A percentile compares a stretch with the other conserved stretches of the same genome.
These are phyloP conservation scores for Actinia equina DNA, from an alignment of 64 coral and sea anemone species.

Conservation along the genomic window DNA sequence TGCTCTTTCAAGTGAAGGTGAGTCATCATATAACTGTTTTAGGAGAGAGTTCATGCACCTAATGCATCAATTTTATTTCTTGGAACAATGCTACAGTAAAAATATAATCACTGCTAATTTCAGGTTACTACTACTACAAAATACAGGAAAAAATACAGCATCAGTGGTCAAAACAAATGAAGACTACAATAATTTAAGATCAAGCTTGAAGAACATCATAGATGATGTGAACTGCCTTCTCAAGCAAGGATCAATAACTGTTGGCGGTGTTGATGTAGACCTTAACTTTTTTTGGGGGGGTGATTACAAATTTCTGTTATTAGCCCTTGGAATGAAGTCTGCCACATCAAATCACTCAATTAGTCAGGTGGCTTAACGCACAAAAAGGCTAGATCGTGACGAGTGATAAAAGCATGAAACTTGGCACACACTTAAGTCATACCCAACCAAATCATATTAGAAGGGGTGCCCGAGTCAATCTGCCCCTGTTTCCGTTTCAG, in stretches of 20 bases:
- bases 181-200: constrained; percentile 11
- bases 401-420: no score
- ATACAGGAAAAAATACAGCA: constrained; percentile 19
- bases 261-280: background rate
- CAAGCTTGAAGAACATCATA: background rate
- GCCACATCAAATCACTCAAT: background rate
- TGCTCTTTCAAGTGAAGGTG: constrained; percentile 14
- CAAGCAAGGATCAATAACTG: background rate
- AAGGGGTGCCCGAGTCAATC: no score
- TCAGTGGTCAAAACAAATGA: background rate
- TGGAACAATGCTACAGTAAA: no score
- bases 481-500: no score
- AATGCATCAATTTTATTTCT: no score
- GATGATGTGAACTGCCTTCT: background rate
- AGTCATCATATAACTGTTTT: background rate
- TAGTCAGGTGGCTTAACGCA: no score
- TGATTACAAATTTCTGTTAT: constrained; percentile 25
- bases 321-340: background rate
- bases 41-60: no score
- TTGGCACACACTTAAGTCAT: no score
- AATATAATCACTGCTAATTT: no score
- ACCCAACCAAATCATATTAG: no score
- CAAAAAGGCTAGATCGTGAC: no score
- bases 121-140: no score
- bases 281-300: constrained; percentile 23